Percentiles rank a stretch among this genome's conserved stretches.
Conservation (phyloP, 2,888 invertebrate genomes). For the Scrobipalpa atriplicella region DNA sequence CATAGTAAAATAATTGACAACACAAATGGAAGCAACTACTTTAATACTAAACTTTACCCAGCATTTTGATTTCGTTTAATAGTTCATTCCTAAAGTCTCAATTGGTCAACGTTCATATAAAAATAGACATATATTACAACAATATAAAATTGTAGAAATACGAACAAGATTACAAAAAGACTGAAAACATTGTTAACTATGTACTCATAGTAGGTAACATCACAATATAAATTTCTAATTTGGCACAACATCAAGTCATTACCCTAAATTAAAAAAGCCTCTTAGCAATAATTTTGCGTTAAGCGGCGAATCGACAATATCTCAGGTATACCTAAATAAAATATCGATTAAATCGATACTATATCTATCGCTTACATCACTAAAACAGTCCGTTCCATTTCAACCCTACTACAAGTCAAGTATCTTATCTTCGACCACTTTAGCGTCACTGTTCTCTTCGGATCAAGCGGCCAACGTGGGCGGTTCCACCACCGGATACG, state of each 20-base stretch:
- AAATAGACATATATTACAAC: constrained; percentile 54
- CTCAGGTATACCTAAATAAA: background rate
- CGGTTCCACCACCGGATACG: too few species aligned
- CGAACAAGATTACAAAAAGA: constrained; percentile 13
- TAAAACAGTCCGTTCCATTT: background rate
- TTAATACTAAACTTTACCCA: background rate
- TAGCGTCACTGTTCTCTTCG: too few species aligned
- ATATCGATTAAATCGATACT: constrained; percentile 5
- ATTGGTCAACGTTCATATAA: constrained; percentile 57
- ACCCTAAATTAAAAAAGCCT: background rate
- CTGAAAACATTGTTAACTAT: background rate
- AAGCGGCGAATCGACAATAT: background rate
- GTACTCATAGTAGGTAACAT: background rate
- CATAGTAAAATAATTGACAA: constrained; percentile 49
- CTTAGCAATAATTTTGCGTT: background rate
- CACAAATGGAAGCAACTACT: constrained; percentile 39
- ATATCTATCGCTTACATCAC: constrained; percentile 1
- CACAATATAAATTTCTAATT: constrained; percentile 16
- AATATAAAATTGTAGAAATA: constrained; percentile 35
- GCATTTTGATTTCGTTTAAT: background rate
- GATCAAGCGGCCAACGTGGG: too few species aligned
- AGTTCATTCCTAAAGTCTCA: background rate
- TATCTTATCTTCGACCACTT: too few species aligned
- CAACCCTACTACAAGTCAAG: background rate
- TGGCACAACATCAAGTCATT: constrained; percentile 23